Conservation (phyloP, 2,888 invertebrate species). For the Coelinius sp. region DNA sequence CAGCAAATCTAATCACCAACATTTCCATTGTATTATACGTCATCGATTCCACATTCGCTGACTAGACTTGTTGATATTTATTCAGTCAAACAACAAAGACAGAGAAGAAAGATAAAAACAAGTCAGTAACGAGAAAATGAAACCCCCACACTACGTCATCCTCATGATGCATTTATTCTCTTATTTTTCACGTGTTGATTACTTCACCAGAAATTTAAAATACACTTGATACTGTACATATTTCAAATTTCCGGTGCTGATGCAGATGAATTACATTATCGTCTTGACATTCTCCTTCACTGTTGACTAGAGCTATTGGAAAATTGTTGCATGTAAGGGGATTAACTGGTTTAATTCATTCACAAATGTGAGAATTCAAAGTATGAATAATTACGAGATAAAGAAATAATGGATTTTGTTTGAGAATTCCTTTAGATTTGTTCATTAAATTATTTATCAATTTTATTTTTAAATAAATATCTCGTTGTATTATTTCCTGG, state of each 20-base stretch:
- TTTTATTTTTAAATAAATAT: too few relatives aligned
- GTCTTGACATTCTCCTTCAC: neutral
- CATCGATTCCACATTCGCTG: neutral
- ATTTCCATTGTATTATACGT: neutral
- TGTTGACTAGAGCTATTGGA: neutral
- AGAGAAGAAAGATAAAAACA: conserved; percentile 11
- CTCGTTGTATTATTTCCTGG: too few relatives aligned
- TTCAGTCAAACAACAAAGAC: neutral
- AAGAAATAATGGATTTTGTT: too few relatives aligned
- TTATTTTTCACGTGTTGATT: conserved; percentile 7
- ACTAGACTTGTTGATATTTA: conserved; percentile 39
- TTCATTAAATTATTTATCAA: too few relatives aligned
- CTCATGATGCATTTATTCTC: conserved; percentile 19
- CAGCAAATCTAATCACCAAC: neutral
- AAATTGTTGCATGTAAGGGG: neutral
- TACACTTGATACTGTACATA: neutral
- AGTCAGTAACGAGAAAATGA: conserved; percentile 14
- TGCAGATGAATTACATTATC: neutral
- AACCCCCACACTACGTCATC: conserved; percentile 36
- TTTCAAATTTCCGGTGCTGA: neutral
- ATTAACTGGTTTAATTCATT: conserved; percentile 15
- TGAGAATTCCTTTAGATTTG: too few relatives aligned
- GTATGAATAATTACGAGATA: neutral
- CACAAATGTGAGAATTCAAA: neutral
- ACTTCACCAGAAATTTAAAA: conserved; percentile 5